Evolutionary conservation across 2,113 vertebrate species (phyloP).

Genomic region (Orientallactaga bullata): DNA sequence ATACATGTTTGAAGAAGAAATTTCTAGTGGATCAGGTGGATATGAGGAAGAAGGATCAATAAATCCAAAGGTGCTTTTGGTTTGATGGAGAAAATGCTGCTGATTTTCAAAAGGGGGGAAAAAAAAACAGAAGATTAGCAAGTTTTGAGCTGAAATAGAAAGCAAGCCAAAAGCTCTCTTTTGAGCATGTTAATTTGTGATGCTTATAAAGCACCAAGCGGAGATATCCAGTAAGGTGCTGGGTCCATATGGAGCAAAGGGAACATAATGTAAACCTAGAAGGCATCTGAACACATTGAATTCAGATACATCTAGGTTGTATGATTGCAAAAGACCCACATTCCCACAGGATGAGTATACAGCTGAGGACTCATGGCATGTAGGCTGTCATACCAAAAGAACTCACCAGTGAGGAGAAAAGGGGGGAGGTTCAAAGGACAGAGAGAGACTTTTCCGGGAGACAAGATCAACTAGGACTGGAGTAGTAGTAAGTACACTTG

Average conservation of each 20-base stretch:
- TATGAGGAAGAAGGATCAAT: neutral
- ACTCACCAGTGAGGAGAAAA: neutral
- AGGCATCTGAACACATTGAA: neutral
- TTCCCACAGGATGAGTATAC: no score
- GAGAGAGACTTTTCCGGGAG: neutral
- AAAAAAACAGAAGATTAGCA: neutral
- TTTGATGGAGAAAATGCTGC: neutral
- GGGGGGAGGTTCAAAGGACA: conserved; percentile 9
- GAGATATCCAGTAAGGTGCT: neutral
- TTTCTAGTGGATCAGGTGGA: neutral
- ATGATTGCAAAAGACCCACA: neutral
- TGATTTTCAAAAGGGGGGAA: neutral
- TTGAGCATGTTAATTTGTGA: neutral
- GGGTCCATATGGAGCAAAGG: neutral
- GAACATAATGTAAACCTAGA: neutral
- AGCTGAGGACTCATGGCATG: neutral
- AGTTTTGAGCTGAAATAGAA: neutral
- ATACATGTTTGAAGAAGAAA: neutral
- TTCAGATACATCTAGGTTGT: neutral
- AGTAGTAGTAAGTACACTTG: no score
- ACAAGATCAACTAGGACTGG: neutral
- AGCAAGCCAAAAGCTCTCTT: neutral
- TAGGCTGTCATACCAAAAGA: neutral
- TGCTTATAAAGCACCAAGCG: neutral
- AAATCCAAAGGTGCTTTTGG: neutral